A percentile compares a stretch with the other conserved stretches of the same genome.
phyloP scores from a whole-genome alignment of 2,797 vertebrate genomes.

The Erethizon dorsatum region DNA sequence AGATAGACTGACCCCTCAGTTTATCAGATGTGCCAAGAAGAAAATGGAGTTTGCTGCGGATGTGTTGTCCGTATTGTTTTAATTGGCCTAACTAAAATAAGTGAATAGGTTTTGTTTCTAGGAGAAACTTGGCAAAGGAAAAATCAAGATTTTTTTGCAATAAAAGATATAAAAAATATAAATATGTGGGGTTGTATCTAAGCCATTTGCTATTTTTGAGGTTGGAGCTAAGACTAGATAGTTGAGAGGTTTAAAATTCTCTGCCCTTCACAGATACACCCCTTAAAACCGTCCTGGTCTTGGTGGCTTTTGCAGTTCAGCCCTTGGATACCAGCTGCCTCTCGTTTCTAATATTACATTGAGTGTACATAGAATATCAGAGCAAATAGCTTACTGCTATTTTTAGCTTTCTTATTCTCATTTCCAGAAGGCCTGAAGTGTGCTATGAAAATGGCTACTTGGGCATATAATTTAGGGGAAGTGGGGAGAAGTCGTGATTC shows the following conservation, averaged over 20 bases:
- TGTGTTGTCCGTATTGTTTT: background rate
- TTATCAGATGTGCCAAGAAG: background rate
- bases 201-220: background rate
- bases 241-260: background rate
- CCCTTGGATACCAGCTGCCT: background rate
- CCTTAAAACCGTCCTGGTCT: background rate
- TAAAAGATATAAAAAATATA: background rate
- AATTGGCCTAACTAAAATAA: background rate
- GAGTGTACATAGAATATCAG: accelerated
- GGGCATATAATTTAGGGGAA: background rate
- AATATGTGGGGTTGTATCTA: background rate
- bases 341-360: background rate
- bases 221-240: background rate
- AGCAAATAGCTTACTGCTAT: background rate
- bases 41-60: too few relatives aligned
- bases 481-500: background rate
- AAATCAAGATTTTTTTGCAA: background rate
- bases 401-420: slow-evolving; percentile 42
- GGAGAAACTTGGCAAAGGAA: background rate
- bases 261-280: background rate
- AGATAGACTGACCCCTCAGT: background rate
- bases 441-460: background rate
- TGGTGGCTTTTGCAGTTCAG: background rate
- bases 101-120: background rate
- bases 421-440: background rate